Evolutionary conservation across 2,888 invertebrate species (phyloP).

Genomic region (Baccha elongata): DNA sequence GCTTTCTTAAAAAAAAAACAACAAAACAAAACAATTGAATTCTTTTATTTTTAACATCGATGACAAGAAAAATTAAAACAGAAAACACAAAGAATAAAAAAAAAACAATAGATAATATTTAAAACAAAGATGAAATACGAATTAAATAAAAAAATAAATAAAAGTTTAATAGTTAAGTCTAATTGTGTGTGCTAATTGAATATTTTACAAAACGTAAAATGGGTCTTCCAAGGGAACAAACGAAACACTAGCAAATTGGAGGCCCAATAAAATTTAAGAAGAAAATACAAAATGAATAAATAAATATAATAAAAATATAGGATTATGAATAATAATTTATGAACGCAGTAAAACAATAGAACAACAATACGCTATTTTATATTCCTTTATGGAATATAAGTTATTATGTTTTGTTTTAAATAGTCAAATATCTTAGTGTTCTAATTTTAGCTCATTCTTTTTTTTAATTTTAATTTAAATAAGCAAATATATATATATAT

Average conservation of each 20-base stretch:
- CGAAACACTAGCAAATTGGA: slow-evolving; percentile 23
- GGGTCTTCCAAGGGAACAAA: slow-evolving; percentile 33
- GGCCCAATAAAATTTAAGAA: neutral
- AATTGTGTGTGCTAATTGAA: slow-evolving; percentile 61
- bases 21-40: slow-evolving; percentile 20
- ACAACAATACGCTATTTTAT: slow-evolving; percentile 46
- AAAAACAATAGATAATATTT: slow-evolving; percentile 34
- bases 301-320: slow-evolving; percentile 58
- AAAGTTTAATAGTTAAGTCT: slow-evolving; percentile 59
- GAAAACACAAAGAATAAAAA: slow-evolving; percentile 19
- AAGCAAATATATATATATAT: slow-evolving; percentile 39
- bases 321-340: slow-evolving; percentile 64
- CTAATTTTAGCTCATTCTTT: slow-evolving; percentile 69
- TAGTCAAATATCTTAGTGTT: slow-evolving; percentile 72
- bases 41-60: slow-evolving; percentile 48
- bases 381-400: slow-evolving; percentile 67
- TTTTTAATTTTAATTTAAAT: slow-evolving; percentile 62
- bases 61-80: slow-evolving; percentile 29
- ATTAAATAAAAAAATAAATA: slow-evolving; percentile 23
- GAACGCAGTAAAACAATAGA: slow-evolving; percentile 43
- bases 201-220: slow-evolving; percentile 43
- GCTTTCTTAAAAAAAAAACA: slow-evolving; percentile 29
- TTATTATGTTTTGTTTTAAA: slow-evolving; percentile 58
- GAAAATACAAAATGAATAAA: slow-evolving; percentile 17
- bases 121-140: slow-evolving; percentile 43